Evolutionary conservation across 2,797 vertebrate genomes (phyloP), one percentile per base, ranked within the genome.

Genomic region (Xenentodon cancila): DNA sequence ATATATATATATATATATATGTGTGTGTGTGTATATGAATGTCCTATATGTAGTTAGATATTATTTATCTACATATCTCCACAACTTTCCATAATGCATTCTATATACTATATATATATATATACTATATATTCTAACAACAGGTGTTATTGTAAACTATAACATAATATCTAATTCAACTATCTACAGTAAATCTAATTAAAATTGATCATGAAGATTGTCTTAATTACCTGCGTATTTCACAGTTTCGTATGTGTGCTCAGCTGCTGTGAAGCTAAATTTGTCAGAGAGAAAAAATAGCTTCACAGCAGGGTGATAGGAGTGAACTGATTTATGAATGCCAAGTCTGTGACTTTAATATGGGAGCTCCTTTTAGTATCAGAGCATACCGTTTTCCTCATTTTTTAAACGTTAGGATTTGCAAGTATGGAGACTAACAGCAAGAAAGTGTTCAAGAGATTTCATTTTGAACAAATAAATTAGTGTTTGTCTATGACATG

Each of bases 281-380:
- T 80, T 88, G 69, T 77, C 59, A 34, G 20, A 57, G 73, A 64
- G 71, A 59, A 66, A 89, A 91, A 88, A 90, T 70, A 81, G 73
- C 73, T 73, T 53, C 75, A 69, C 65, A 56, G 53, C 25, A 65
- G 64, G 48, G 63, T 82, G 62, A 70, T 77, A 58, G 64, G 48
- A 73, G 22, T 60, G 53, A 71, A 58, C 59, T 86, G 77, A 91
- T 88, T 87, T 80, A 88, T 87, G 82, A 73, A 84, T 75, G 63
- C 48, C 51, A 42, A 55, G 44, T 64, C 34, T 59, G 1, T 57
- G 58, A 64, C 77, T 57, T 71, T 20, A 62, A 62, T 67, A 54
- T 60, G 52, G 44, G 15, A 73, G 59, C 63, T 65, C 19, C 53
- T 51, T 58, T 62, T 64, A 57, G 53, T 59, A 57, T 19, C 49